Conservation (phyloP, 1,140 invertebrate genomes). For the Aphaenogaster ashmeadi region DNA sequence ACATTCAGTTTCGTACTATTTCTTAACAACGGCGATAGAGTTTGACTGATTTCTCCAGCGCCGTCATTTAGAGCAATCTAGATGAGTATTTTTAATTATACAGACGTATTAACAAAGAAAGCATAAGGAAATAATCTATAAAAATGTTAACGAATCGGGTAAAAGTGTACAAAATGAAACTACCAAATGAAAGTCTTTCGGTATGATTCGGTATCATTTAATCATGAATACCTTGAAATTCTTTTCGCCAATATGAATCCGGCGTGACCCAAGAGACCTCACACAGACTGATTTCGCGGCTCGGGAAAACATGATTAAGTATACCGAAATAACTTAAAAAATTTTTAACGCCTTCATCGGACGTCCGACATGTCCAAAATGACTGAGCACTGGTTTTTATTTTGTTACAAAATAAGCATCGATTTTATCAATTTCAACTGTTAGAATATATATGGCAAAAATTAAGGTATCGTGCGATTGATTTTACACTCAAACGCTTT, state of each 20-base stretch:
- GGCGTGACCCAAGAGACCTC: conserved; percentile 70
- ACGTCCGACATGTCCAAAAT: conserved; percentile 73
- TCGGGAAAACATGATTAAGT: conserved; percentile 80
- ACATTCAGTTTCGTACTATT: conserved; percentile 32
- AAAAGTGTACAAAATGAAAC: background rate
- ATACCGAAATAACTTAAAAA: conserved; percentile 74
- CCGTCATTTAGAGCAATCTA: conserved; percentile 49
- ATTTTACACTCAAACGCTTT: background rate
- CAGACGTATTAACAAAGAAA: background rate
- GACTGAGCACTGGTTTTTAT: conserved; percentile 1
- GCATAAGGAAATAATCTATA: background rate
- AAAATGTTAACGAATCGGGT: background rate
- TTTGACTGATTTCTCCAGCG: conserved; percentile 50
- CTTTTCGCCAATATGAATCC: conserved; percentile 65
- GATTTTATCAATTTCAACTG: conserved; percentile 40
- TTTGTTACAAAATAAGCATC: conserved; percentile 60
- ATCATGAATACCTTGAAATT: conserved; percentile 73
- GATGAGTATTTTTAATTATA: background rate
- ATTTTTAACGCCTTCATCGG: conserved; percentile 72
- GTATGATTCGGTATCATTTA: background rate
- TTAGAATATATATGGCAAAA: conserved; percentile 9
- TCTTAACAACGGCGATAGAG: conserved; percentile 48
- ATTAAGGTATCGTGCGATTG: background rate
- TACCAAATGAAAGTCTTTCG: background rate
- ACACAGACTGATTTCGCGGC: conserved; percentile 77